These are phyloP conservation scores for Forpus xanthops DNA, from an alignment of 2,797 vertebrate genomes.

Conservation along the genomic window DNA sequence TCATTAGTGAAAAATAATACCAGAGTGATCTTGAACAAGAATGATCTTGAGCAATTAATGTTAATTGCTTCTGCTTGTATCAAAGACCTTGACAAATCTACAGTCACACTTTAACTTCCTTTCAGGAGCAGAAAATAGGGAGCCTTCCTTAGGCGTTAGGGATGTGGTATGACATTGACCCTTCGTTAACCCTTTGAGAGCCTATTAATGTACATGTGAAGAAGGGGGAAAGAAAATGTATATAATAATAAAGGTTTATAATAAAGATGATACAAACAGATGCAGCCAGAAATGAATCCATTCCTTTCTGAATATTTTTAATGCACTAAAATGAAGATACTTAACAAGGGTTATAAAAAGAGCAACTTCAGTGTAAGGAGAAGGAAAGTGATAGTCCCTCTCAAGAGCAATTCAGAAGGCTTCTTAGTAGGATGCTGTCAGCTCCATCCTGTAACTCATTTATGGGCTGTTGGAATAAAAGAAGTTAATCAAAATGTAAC, in stretches of 20 bases:
- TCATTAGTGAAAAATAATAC: conserved; percentile 21
- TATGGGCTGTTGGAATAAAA: not conserved
- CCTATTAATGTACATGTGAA: not conserved
- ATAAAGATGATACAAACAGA: not conserved
- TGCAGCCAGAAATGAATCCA: not conserved
- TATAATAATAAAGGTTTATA: not conserved
- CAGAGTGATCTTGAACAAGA: not conserved
- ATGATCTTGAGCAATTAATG: not conserved
- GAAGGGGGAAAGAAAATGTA: not conserved
- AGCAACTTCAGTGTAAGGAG: not conserved
- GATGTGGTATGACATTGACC: not conserved
- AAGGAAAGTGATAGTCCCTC: not conserved
- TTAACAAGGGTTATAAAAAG: not conserved
- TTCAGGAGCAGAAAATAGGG: not conserved
- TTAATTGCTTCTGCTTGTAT: conserved; percentile 1
- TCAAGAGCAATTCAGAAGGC: not conserved
- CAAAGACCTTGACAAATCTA: conserved; percentile 22
- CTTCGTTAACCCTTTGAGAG: not conserved
- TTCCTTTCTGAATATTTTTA: not conserved
- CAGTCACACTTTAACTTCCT: not conserved
- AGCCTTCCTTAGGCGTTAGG: not conserved
- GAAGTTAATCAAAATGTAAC: not conserved
- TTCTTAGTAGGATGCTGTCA: not conserved
- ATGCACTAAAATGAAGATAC: not conserved
- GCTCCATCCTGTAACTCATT: not conserved